A percentile compares a stretch with the other conserved stretches of the same genome.
Evolutionary conservation across 2,888 invertebrate species (phyloP).

Genomic region (Laspeyria flexula): DNA sequence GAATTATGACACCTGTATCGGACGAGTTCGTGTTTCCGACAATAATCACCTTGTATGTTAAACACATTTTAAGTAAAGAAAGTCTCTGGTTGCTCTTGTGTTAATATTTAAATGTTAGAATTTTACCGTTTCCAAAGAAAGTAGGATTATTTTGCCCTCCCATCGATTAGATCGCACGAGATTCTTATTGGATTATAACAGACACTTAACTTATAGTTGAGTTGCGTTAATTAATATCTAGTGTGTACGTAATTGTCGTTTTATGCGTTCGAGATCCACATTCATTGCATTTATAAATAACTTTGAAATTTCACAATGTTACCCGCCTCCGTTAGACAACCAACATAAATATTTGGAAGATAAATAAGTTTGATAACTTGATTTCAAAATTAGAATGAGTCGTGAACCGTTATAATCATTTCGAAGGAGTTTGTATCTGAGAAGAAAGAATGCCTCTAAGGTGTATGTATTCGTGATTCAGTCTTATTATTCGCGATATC

Average conservation of each 20-base stretch:
- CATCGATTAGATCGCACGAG: conserved; percentile 56
- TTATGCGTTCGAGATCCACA: conserved; percentile 23
- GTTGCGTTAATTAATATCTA: conserved; percentile 29
- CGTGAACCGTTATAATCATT: conserved; percentile 9
- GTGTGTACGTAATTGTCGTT: conserved; percentile 24
- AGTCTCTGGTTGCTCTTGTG: conserved; percentile 47
- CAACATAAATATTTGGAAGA: conserved; percentile 7
- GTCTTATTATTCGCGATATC: background rate
- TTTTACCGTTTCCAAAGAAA: conserved; percentile 79
- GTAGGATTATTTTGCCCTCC: conserved; percentile 59
- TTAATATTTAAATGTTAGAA: conserved; percentile 24
- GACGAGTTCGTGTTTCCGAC: conserved; percentile 47
- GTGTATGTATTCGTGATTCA: conserved; percentile 8
- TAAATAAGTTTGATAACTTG: conserved; percentile 1
- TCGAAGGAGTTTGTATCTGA: background rate
- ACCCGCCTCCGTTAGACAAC: conserved; percentile 21
- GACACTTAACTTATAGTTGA: conserved; percentile 40
- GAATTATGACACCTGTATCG: conserved; percentile 74
- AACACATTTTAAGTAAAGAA: conserved; percentile 55
- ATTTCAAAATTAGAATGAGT: conserved; percentile 8
- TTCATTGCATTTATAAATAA: conserved; percentile 23
- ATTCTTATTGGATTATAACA: conserved; percentile 71
- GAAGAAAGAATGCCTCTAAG: conserved; percentile 8
- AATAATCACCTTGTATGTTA: conserved; percentile 47
- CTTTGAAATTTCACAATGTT: conserved; percentile 23